Base-by-base conservation (phyloP, 1,140 invertebrate species). In the Megalonaias nervosa region DNA sequence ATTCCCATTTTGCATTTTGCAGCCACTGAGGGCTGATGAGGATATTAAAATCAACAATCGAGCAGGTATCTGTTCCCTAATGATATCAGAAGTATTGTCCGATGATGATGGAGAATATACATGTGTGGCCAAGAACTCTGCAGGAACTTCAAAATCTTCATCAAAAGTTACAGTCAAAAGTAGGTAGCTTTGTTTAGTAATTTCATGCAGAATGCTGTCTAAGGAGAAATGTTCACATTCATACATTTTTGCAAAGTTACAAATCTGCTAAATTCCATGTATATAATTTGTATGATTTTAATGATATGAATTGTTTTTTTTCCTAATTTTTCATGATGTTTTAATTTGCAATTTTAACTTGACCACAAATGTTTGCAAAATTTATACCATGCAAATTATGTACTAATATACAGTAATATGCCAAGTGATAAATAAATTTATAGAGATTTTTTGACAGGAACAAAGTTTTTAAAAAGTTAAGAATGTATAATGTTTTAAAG, bases 31-130 rank as follows among this genome's bases (percentile, higher is more conserved):
- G 31, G 77, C 79, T 76, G 84, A 85, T 65, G 81, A 86, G 38
- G 64, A 78, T 13, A 79, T 85, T 15, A 75, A 70, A 19, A 83
- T 84, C 57, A 84, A 77, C 21, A 82, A 75, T 58, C 66, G 77
- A 38, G 74, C 74, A n/a, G 85, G 85, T 14, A 69, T 79, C 31
- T 84, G 82, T 69, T 96, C 96, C 86, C 91, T 99, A 74, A 93
- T 95, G 82, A 97, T 99, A 80, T 95, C 95, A 14, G 97, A 98
- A 89, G 96, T 98, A 86, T 97, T 97, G 93, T 95, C 96, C 9
- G 92, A 94, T 82, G 98, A 99, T 91, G 94, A 94, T 85, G 98
- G 98, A 58, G 96, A 97, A 88, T 99, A 99, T 89, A 94, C 96
- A 75, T 99, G 97, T 91, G 93, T 95, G 81, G 96, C 98, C 15